Percentiles rank a stretch among this genome's conserved stretches.
Evolutionary conservation across 2,888 invertebrate species (phyloP).

Genomic region (Oscheius sp.): DNA sequence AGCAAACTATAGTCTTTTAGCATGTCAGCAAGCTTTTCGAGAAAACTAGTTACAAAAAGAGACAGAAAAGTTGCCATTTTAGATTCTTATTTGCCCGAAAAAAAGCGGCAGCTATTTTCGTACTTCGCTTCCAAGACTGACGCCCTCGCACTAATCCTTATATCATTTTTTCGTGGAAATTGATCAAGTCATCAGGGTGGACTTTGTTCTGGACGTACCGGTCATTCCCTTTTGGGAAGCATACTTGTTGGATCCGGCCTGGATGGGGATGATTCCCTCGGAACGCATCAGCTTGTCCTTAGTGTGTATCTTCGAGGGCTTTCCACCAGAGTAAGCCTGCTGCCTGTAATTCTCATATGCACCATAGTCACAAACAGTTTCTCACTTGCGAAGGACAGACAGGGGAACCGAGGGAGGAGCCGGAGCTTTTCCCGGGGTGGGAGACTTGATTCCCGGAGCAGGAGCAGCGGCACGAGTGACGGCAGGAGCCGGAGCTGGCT

Average conservation of each 20-base stretch:
- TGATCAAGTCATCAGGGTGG: not conserved
- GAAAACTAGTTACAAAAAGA: not conserved
- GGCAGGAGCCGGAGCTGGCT: slow-evolving; percentile 46
- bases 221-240: slow-evolving; percentile 73
- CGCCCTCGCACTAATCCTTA: slow-evolving; percentile 24
- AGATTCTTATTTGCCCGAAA: too few species aligned
- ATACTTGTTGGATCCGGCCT: slow-evolving; percentile 73
- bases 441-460: slow-evolving; percentile 61
- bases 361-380: not conserved
- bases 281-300: slow-evolving; percentile 72
- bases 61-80: not conserved
- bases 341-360: slow-evolving; percentile 48
- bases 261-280: slow-evolving; percentile 72
- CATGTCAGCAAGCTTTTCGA: not conserved
- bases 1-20: not conserved
- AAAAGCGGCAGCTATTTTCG: not conserved
- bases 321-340: slow-evolving; percentile 68
- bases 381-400: slow-evolving; percentile 54
- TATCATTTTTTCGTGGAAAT: slow-evolving; percentile 37
- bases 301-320: slow-evolving; percentile 68
- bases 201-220: slow-evolving; percentile 48
- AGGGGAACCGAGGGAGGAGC: slow-evolving; percentile 43
- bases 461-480: slow-evolving; percentile 50
- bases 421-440: slow-evolving; percentile 57
- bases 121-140: not conserved